Base-by-base conservation (phyloP, 2,888 invertebrate genomes). In the Teleogryllus oceanicus region DNA sequence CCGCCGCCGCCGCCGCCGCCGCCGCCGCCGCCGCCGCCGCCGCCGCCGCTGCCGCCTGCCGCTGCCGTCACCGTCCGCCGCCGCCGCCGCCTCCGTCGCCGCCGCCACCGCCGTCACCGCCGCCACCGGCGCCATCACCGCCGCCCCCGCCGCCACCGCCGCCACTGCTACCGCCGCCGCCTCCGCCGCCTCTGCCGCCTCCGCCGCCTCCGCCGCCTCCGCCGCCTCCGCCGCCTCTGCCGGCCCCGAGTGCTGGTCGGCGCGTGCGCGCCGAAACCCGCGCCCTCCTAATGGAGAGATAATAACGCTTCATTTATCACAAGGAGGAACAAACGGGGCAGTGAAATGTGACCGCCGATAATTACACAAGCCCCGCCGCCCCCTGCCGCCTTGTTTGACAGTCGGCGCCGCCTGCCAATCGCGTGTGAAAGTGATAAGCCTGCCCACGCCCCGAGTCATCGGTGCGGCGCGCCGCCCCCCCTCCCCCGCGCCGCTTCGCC, bases 301-400 rank as follows among this genome's bases (percentile, higher is more conserved):
- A 62, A 62, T 62, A 62, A 10, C 62, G 62, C 62, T 62, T 62
- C 62, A 62, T 62, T 62, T 62, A 62, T 62, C 62, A 62, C 62
- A 62, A 62, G 62, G n/a, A 62, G 62, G 62, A 62, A 62, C 62
- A 62, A 62, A 62, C 62, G 62, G 62, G 62, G 62, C 62, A 62
- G 62, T 62, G 62, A 62, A 62, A 62, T 62, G 62, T 62, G 62
- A 62, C 62, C 62, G n/a, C 62, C n/a, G 62, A 62, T 62, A 62
- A 62, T 62, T 62, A 62, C 62, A n/a, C 37, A n/a, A 62, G 62
- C 62, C 13, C 62, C 62, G 16, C n/a, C 13, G 16, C 12, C 16
- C 62, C n/a, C 62, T 62, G 37, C 37, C 62, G 13, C 62, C 62
- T 62, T 62, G 62, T 62, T 62, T 62, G 62, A 62, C 62, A 62